These are phyloP conservation scores for Masnerella sp. DNA, from an alignment of 2,888 invertebrate species.

Conservation along the genomic window DNA sequence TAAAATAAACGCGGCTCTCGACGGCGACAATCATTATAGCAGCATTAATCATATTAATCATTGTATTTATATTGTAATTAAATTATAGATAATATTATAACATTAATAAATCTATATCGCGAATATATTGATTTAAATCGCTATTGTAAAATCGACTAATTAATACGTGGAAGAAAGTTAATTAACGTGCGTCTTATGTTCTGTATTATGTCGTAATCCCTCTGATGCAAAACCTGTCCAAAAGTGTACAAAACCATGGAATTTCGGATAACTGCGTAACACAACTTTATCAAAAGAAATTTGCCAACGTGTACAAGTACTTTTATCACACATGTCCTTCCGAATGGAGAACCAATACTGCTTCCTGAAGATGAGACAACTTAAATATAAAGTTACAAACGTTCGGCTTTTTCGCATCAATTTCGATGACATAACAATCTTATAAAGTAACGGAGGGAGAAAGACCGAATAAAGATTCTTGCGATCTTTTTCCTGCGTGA, in stretches of 20 bases:
- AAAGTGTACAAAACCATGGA: no score
- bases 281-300: no score
- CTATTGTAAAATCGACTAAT: conserved; percentile 64
- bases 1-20: conserved; percentile 71
- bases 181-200: conserved; percentile 60
- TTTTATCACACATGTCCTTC: conserved; percentile 52
- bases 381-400: conserved; percentile 34
- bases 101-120: conserved; percentile 54
- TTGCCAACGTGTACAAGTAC: conserved; percentile 35
- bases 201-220: conserved; percentile 42
- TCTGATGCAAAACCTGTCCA: no score
- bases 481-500: conserved; percentile 37
- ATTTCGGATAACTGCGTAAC: no score
- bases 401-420: conserved; percentile 15
- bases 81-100: conserved; percentile 58
- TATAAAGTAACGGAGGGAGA: conserved; percentile 42
- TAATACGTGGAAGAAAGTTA: conserved; percentile 55
- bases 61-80: conserved; percentile 60
- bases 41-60: conserved; percentile 64
- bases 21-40: conserved; percentile 66
- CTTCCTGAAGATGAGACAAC: conserved; percentile 59
- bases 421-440: conserved; percentile 53
- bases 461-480: conserved; percentile 23
- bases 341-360: conserved; percentile 72
- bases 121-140: conserved; percentile 62